Conservation (phyloP, 2,113 vertebrate genomes). For the Percina caprodes region DNA sequence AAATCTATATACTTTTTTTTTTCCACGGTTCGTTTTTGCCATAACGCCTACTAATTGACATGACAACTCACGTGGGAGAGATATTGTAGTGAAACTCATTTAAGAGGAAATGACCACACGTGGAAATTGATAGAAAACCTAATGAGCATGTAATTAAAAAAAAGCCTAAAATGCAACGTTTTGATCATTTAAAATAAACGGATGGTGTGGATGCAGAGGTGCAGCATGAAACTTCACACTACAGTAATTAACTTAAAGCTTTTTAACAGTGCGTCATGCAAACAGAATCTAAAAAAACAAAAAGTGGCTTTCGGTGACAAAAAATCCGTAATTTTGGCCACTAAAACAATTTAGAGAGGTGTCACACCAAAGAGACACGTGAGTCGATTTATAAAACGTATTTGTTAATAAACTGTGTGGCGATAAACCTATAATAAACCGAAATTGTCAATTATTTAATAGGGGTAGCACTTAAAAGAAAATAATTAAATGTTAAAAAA, state of each 20-base stretch:
- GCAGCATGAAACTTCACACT: conserved; percentile 4
- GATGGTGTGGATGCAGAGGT: conserved; percentile 3
- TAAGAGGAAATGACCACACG: not conserved
- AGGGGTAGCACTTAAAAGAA: not conserved
- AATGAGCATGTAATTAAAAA: not conserved
- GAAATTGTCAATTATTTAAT: not conserved
- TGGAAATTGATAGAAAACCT: not conserved
- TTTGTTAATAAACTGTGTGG: not conserved
- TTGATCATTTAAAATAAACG: not conserved
- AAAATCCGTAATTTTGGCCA: not conserved
- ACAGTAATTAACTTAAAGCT: conserved; percentile 8
- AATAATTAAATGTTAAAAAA: not conserved
- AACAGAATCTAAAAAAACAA: not conserved
- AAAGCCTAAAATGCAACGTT: not conserved
- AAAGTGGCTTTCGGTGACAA: not conserved
- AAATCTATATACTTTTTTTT: not conserved
- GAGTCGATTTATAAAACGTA: not conserved
- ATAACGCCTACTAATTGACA: not conserved
- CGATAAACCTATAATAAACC: not conserved
- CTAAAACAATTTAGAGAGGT: not conserved
- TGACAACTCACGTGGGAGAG: not conserved
- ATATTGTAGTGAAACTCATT: not conserved
- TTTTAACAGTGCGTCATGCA: not conserved
- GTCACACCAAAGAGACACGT: not conserved
- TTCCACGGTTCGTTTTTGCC: not conserved